Evolutionary conservation across 2,888 invertebrate genomes (phyloP).

Genomic region (Catocala fraxini): DNA sequence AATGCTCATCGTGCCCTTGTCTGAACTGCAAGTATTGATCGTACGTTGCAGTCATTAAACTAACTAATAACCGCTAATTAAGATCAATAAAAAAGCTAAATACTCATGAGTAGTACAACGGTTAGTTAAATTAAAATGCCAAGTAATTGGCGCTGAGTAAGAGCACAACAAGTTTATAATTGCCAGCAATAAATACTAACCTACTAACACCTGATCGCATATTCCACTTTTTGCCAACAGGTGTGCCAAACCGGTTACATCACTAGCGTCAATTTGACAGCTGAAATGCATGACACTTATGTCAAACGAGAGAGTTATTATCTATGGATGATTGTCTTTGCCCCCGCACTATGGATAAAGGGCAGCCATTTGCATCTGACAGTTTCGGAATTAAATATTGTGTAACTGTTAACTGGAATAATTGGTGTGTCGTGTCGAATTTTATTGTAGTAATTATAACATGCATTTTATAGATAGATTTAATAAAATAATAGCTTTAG

Average conservation of each 20-base stretch:
- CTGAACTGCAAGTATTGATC: not conserved
- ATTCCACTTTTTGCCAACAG: slow-evolving; percentile 56
- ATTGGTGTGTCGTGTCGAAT: no score
- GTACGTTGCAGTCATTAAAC: slow-evolving; percentile 19
- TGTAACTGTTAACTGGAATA: no score
- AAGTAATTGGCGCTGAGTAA: slow-evolving; percentile 41
- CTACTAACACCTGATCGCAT: slow-evolving; percentile 57
- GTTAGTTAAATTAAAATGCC: slow-evolving; percentile 33
- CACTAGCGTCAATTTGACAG: slow-evolving; percentile 66
- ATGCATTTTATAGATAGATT: no score
- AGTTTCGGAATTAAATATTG: slow-evolving; percentile 5
- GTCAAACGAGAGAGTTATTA: slow-evolving; percentile 48
- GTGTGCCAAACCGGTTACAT: slow-evolving; percentile 64
- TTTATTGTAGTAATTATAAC: no score
- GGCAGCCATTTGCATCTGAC: slow-evolving; percentile 30
- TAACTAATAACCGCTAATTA: slow-evolving; percentile 30
- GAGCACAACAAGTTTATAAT: slow-evolving; percentile 44
- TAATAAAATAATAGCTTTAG: no score
- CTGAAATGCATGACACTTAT: slow-evolving; percentile 63
- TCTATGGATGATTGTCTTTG: slow-evolving; percentile 29
- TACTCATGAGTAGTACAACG: slow-evolving; percentile 27
- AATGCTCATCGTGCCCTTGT: no score
- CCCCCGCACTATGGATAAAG: slow-evolving; percentile 29
- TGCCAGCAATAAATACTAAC: slow-evolving; percentile 47
- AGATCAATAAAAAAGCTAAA: slow-evolving; percentile 36